A percentile compares a stretch with the other conserved stretches of the same genome.
Conservation (phyloP, 2,797 vertebrate genomes). For the Argya squamiceps region DNA sequence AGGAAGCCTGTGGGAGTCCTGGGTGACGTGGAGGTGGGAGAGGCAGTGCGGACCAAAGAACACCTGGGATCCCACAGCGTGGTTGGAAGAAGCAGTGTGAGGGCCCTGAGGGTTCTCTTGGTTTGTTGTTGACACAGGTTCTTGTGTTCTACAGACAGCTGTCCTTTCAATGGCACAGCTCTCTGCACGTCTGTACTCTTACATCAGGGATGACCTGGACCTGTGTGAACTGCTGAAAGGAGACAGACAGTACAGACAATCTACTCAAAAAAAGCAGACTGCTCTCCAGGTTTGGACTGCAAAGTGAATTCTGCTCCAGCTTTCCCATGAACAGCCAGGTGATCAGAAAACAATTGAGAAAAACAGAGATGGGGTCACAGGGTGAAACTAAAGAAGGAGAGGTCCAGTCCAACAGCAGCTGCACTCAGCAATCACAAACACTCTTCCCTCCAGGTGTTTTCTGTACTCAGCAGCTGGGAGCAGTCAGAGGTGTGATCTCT, state of each 20-base stretch:
- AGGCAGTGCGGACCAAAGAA: neutral
- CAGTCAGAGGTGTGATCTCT: neutral
- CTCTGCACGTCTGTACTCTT: neutral
- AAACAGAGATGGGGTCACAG: neutral
- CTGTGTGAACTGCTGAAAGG: neutral
- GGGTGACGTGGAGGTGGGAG: neutral
- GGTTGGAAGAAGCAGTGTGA: neutral
- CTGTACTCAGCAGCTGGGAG: neutral
- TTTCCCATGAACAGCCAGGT: neutral
- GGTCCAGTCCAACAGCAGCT: neutral
- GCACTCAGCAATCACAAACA: neutral
- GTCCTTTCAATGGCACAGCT: neutral
- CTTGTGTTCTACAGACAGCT: neutral
- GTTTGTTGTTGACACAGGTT: neutral
- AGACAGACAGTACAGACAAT: neutral
- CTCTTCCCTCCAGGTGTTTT: neutral
- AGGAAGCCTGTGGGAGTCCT: neutral
- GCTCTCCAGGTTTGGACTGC: neutral
- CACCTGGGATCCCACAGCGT: neutral
- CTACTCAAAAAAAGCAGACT: neutral
- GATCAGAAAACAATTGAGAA: neutral
- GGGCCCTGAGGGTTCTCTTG: neutral
- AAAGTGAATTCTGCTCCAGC: neutral
- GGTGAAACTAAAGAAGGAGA: neutral
- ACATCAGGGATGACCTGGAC: neutral